Conservation (phyloP, 2,888 invertebrate genomes). For the Habrosyne pyritoides region DNA sequence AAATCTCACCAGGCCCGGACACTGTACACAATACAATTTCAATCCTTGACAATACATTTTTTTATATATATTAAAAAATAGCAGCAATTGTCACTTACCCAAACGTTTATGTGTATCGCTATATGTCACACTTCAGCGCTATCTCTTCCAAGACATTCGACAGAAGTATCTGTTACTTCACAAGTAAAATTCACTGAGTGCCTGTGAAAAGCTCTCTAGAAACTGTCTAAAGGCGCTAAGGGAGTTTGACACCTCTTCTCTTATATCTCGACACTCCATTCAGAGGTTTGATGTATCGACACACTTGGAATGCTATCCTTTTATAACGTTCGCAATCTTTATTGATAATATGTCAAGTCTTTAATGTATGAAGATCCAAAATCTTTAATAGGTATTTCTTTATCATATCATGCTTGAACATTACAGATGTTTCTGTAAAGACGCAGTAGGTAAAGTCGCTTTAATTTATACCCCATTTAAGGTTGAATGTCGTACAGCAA, state of each 20-base stretch:
- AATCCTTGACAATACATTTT: no score
- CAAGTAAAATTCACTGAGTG: not conserved
- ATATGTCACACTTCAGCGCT: not conserved
- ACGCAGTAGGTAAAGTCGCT: no score
- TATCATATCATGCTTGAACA: no score
- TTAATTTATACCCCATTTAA: no score
- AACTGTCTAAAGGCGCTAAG: not conserved
- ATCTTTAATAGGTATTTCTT: not conserved
- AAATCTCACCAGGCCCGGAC: no score
- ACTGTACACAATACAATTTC: no score
- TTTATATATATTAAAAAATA: no score
- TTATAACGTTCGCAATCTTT: not conserved
- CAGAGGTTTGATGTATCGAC: not conserved
- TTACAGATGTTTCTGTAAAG: no score
- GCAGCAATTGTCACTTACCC: not conserved
- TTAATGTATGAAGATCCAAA: not conserved
- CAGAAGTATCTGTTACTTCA: not conserved
- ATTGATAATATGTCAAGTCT: not conserved
- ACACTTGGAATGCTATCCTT: not conserved
- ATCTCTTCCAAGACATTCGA: not conserved
- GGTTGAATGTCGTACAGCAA: no score
- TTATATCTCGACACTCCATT: not conserved
- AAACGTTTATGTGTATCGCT: not conserved
- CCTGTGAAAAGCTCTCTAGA: not conserved
- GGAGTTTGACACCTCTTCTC: not conserved